Evolutionary conservation across 2,888 invertebrate genomes (phyloP), one percentile per base, ranked within the genome.

Genomic region (Lochmaea crataegi): DNA sequence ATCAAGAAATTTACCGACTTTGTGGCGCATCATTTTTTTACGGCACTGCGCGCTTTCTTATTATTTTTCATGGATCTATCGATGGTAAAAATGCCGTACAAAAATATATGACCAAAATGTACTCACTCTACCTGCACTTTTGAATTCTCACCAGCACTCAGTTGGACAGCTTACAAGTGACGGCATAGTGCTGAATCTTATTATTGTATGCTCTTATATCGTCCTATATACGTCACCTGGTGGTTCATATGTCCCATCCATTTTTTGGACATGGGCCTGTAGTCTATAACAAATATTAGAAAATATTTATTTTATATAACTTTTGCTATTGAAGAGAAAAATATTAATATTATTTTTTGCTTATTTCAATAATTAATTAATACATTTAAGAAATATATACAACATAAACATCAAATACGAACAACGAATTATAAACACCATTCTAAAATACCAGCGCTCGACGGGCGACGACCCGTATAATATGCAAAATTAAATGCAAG

Each of bases 81-180:
- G 32, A 60, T 41, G 60, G 60, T 60, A 41, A 58, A 32, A 58
- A 58, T 58, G 57, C 57, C 57, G 32, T 58, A 58, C 32, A 58
- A 58, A 58, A 26, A 58, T 58, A 58, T 58, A 58, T 58, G 26
- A 58, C 58, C 58, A 58, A 58, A 58, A 58, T 58, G 58, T 58
- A 58, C 58, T 26, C 32, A 58, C 18, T 57, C 57, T 57, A 57
- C 3, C 22, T 57, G 22, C 57, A 57, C 57, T 57, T 22, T 57
- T 57, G 18, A 22, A 57, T 57, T 18, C 57, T 57, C 57, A 42
- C 42, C 9, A 42, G 42, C 42, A 42, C 11, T 42, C 42, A 42
- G 42, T 6, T 42, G 10, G 42, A 42, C 42, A 42, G 42, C 42
- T 42, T 42, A 42, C 45, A 45, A 58, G 58, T 22, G 26, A 26